These are phyloP conservation scores for Hanleya hanleyi DNA, from an alignment of 2,888 invertebrate species.

Conservation along the genomic window DNA sequence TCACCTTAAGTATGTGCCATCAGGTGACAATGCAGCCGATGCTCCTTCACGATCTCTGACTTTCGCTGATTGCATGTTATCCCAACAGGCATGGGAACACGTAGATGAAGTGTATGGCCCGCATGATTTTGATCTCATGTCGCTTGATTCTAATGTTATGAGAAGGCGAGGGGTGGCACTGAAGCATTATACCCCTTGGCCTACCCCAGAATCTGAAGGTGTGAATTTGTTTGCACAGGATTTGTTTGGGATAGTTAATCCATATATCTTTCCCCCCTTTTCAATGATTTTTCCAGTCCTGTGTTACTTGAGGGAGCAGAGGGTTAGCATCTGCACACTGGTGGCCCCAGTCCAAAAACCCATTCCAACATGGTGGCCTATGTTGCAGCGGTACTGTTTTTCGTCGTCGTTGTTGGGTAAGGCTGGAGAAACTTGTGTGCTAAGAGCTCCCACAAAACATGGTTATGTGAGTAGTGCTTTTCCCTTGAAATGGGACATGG, in stretches of 20 bases:
- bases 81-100: constrained; percentile 12
- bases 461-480: neutral
- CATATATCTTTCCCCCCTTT: constrained; percentile 32
- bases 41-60: too few species aligned
- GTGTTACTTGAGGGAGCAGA: constrained; percentile 9
- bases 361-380: constrained; percentile 34
- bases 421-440: neutral
- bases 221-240: constrained; percentile 32
- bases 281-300: constrained; percentile 23
- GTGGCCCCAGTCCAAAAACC: constrained; percentile 17
- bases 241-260: constrained; percentile 21
- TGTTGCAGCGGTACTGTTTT: neutral
- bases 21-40: constrained; percentile 17
- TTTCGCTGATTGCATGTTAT: constrained; percentile 17
- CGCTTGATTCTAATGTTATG: constrained; percentile 32
- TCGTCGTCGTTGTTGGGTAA: neutral
- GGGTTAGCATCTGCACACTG: constrained; percentile 16
- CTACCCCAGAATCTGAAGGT: constrained; percentile 21
- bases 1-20: constrained; percentile 29
- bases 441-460: neutral
- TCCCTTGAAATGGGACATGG: neutral
- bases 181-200: constrained; percentile 26
- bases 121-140: constrained; percentile 33
- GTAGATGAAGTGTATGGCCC: constrained; percentile 26
- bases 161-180: constrained; percentile 4